These are phyloP conservation scores for Oreocharis arfaki DNA, from an alignment of 2,113 vertebrate genomes.

Conservation along the genomic window DNA sequence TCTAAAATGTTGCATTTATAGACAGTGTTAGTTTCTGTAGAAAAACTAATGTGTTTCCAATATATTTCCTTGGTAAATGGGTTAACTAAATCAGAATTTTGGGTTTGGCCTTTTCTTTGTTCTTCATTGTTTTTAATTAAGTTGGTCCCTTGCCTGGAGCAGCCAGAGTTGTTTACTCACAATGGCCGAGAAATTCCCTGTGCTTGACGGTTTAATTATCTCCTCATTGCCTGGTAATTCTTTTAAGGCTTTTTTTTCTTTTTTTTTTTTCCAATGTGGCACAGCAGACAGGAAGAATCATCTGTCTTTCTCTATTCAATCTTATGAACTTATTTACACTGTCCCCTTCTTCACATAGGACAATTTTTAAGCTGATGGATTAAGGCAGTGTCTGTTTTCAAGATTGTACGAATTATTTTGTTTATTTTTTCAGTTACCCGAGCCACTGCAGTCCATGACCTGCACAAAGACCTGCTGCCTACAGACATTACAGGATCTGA, in stretches of 20 bases:
- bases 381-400: not conserved
- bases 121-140: constrained; percentile 15
- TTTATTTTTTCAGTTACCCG: not conserved
- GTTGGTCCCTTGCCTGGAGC: constrained; percentile 17
- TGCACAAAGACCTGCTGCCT: not conserved
- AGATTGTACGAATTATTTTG: not conserved
- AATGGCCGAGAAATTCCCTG: not conserved
- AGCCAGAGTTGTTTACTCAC: constrained; percentile 24
- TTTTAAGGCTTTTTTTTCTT: not conserved
- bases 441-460: not conserved
- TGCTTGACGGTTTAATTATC: constrained; percentile 35
- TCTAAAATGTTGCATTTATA: not conserved
- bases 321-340: not conserved
- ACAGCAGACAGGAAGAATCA: not conserved
- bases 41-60: not conserved
- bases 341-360: not conserved
- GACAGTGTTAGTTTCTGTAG: not conserved
- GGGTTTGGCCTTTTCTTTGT: not conserved
- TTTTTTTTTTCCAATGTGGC: not conserved
- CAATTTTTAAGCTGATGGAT: not conserved
- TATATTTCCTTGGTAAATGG: not conserved
- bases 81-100: not conserved
- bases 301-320: not conserved
- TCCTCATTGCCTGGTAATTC: constrained; percentile 11
- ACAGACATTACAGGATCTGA: not conserved